phyloP scores from a whole-genome alignment of 2,113 vertebrate species.

The Sitta europaea region DNA sequence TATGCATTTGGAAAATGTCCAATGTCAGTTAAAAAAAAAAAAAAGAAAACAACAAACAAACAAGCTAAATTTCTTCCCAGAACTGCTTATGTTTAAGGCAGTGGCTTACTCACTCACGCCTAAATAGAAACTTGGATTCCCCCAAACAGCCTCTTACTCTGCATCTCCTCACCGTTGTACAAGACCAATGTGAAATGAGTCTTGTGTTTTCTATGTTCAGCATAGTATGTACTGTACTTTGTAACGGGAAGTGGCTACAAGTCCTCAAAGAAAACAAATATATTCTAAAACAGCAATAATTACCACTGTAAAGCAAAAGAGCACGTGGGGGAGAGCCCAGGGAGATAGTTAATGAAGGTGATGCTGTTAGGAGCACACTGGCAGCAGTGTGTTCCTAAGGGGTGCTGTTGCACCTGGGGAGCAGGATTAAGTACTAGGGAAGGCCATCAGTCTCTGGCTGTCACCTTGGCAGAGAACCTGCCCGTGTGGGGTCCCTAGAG shows the following conservation, averaged over 20 bases:
- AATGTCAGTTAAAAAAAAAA: background rate
- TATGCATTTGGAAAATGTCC: conserved; percentile 33
- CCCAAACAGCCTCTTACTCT: conserved; percentile 12
- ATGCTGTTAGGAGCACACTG: background rate
- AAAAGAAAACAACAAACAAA: background rate
- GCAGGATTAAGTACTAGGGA: background rate
- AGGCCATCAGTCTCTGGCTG: background rate
- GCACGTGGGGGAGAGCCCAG: background rate
- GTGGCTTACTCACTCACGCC: background rate
- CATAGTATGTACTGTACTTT: conserved; percentile 57
- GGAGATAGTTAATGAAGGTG: background rate
- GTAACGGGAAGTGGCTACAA: conserved; percentile 33
- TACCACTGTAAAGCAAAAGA: conserved; percentile 52
- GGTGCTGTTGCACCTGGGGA: background rate
- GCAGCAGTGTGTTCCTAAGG: background rate
- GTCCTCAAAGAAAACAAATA: conserved; percentile 14
- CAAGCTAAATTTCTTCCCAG: conserved; percentile 9
- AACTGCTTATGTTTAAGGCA: background rate
- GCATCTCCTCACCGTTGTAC: conserved; percentile 22
- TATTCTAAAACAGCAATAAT: conserved; percentile 72
- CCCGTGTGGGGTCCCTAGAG: background rate
- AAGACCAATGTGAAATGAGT: conserved; percentile 28
- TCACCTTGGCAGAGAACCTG: background rate
- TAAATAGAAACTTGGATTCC: background rate
- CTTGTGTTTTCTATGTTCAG: conserved; percentile 58